These are phyloP conservation scores for Parasteatoda tepidariorum DNA, from an alignment of 1,140 invertebrate species.

Conservation along the genomic window DNA sequence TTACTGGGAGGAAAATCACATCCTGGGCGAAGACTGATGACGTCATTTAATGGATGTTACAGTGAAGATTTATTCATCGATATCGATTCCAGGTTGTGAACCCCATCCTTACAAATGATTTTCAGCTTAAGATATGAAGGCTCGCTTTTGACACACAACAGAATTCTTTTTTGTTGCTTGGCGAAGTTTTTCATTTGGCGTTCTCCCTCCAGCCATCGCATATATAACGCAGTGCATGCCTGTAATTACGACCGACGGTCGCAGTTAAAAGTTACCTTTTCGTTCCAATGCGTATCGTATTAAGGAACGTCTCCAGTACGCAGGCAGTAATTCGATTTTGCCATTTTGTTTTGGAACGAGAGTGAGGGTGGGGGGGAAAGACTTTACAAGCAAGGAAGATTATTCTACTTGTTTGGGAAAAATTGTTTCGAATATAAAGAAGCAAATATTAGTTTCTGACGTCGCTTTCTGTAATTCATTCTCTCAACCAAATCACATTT, in stretches of 20 bases:
- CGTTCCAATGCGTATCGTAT: background rate
- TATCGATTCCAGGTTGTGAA: conserved; percentile 37
- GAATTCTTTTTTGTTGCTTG: background rate
- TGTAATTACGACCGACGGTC: background rate
- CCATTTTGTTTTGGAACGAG: too few relatives aligned
- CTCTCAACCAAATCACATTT: too few relatives aligned
- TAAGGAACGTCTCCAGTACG: too few relatives aligned
- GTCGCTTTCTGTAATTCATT: too few relatives aligned
- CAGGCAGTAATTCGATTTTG: too few relatives aligned
- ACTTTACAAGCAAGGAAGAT: too few relatives aligned
- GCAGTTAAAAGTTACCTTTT: background rate
- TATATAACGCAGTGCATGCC: background rate
- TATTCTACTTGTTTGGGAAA: too few relatives aligned
- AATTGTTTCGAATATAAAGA: too few relatives aligned
- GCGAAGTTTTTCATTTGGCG: background rate
- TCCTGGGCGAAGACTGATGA: background rate
- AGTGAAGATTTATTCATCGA: conserved; percentile 38
- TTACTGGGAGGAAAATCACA: too few relatives aligned
- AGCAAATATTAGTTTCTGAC: too few relatives aligned
- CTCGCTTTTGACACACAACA: conserved; percentile 15
- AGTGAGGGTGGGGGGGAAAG: too few relatives aligned
- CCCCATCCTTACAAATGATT: conserved; percentile 28
- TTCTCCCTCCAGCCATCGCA: background rate
- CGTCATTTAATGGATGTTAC: conserved; percentile 11
- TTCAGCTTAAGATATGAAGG: conserved; percentile 29